Conservation (phyloP, 2,113 vertebrate species). For the Sardina pilchardus region DNA sequence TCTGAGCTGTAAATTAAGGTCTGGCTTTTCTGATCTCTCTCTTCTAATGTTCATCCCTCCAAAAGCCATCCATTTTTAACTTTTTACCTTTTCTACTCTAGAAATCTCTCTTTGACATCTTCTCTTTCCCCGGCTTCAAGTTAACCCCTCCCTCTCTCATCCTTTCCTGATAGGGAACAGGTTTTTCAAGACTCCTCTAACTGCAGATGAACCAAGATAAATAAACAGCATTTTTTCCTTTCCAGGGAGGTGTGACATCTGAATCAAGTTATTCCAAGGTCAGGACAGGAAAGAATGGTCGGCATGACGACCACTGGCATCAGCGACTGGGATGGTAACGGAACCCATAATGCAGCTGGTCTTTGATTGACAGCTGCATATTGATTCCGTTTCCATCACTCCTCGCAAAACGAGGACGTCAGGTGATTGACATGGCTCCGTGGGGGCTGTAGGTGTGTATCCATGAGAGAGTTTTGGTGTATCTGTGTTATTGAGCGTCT, state of each 20-base stretch:
- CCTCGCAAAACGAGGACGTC: slow-evolving; percentile 45
- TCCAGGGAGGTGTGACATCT: slow-evolving; percentile 21
- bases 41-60: neutral
- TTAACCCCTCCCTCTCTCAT: slow-evolving; percentile 33
- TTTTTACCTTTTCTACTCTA: neutral
- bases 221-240: slow-evolving; percentile 45
- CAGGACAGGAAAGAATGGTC: neutral
- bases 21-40: neutral
- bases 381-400: slow-evolving; percentile 75
- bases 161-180: slow-evolving; percentile 49
- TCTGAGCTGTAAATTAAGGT: slow-evolving; percentile 15
- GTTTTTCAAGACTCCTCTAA: slow-evolving; percentile 55
- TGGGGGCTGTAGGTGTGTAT: no score
- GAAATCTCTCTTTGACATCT: slow-evolving; percentile 48
- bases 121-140: slow-evolving; percentile 47
- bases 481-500: neutral
- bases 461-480: no score
- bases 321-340: slow-evolving; percentile 75
- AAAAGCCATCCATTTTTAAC: neutral
- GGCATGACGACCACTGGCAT: neutral
- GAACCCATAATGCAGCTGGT: slow-evolving; percentile 84
- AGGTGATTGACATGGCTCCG: no score
- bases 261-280: neutral
- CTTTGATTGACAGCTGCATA: slow-evolving; percentile 68
- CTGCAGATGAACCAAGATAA: slow-evolving; percentile 50